These are phyloP conservation scores for Tolypeutes matacus DNA, from an alignment of 2,797 vertebrate species.

Conservation along the genomic window DNA sequence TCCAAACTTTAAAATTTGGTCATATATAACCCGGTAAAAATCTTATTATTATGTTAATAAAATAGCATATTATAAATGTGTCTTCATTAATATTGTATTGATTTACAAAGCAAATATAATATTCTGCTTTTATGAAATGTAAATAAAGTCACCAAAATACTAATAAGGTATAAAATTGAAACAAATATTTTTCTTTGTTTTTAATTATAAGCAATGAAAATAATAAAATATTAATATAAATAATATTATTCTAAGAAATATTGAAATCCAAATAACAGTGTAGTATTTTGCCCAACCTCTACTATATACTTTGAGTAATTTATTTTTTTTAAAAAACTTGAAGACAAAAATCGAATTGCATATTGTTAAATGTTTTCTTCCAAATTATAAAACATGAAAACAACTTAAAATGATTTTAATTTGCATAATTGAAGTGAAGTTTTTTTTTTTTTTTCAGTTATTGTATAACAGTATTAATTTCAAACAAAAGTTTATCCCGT, in stretches of 20 bases:
- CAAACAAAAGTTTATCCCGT: not conserved
- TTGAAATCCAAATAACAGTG: slow-evolving; percentile 10
- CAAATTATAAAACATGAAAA: not conserved
- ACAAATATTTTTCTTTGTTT: not conserved
- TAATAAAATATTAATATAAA: not conserved
- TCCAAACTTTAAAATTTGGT: not conserved
- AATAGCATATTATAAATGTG: not conserved
- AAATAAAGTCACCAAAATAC: slow-evolving; percentile 20
- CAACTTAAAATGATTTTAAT: slow-evolving; percentile 33
- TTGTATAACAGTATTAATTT: slow-evolving; percentile 22
- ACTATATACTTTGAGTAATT: slow-evolving; percentile 7
- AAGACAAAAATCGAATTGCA: not conserved
- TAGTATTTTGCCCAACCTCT: not conserved
- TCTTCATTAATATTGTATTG: not conserved
- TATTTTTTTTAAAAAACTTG: not conserved
- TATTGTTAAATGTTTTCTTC: not conserved
- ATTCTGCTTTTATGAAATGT: not conserved
- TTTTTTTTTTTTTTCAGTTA: slow-evolving; percentile 8
- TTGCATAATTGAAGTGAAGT: not conserved
- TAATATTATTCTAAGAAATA: not conserved
- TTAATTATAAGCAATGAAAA: slow-evolving; percentile 43
- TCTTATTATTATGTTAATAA: not conserved
- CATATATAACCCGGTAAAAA: not conserved
- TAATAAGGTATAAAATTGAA: not conserved
- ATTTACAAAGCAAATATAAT: slow-evolving; percentile 17